A percentile compares a stretch with the other conserved stretches of the same genome.
phyloP scores from a whole-genome alignment of 2,797 vertebrate species.

The Amblyraja radiata region DNA sequence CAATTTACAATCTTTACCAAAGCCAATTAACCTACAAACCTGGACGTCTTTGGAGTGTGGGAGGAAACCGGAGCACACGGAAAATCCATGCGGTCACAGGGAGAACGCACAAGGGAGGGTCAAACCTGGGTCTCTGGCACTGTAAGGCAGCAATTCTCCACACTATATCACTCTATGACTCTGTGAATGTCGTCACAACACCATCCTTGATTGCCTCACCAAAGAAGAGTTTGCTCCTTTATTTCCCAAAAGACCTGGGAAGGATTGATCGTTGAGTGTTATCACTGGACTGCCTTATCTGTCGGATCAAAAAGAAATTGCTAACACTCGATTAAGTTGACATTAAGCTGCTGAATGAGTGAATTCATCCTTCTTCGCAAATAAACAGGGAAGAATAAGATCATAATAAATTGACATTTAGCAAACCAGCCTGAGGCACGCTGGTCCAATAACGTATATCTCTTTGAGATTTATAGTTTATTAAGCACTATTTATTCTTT shows the following conservation, averaged over 20 bases:
- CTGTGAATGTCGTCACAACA: neutral
- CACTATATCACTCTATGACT: too few species aligned
- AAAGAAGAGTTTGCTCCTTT: neutral
- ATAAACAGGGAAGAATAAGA: conserved; percentile 7
- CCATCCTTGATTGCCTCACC: neutral
- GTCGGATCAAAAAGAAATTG: neutral
- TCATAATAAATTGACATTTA: neutral
- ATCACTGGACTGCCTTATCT: neutral
- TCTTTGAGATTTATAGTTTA: neutral
- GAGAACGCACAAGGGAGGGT: too few species aligned
- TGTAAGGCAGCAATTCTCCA: too few species aligned
- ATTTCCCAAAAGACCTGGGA: neutral
- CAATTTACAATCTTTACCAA: too few species aligned
- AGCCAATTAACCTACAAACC: too few species aligned
- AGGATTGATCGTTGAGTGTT: neutral
- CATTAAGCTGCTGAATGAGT: neutral
- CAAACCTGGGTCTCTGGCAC: too few species aligned
- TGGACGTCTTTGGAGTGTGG: too few species aligned
- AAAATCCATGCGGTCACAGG: too few species aligned
- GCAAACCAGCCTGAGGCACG: too few species aligned
- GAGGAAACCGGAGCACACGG: too few species aligned
- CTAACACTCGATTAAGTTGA: neutral
- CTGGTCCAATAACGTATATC: too few species aligned
- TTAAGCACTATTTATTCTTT: neutral
- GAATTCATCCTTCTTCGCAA: neutral